Base-by-base conservation (phyloP, 2,113 vertebrate species). In the Jaculus jaculus region DNA sequence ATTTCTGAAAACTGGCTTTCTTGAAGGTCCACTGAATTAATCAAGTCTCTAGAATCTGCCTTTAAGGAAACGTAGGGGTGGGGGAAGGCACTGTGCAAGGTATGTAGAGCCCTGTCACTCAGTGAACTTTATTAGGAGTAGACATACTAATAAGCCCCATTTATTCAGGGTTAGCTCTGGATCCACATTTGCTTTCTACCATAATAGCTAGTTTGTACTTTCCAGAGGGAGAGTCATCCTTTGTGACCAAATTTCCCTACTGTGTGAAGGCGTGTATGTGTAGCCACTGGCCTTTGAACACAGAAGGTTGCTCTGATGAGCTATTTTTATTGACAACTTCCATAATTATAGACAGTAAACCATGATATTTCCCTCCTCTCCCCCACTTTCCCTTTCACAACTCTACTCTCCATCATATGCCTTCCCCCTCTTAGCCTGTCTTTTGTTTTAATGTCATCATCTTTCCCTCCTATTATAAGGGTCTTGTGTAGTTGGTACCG, bases 1-100 rank as follows among this genome's bases (percentile, higher is more conserved):
- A 47, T 92, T 77, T 85, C 79, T 85, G 30, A 90, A 93, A 42
- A 82, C 82, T 71, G 71, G 32, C 82, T 88, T 78, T 87, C 60
- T 42, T 78, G 83, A 91, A 89, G 65, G 17, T 90, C 86, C 75
- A 68, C 92, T 63, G 54, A 17, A 30, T 80, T 95, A 18, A 89
- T 81, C 61, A 81, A 42, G 47, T 65, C 79, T 87, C 90, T 79
- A 51, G 61, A 65, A 72, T 94, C n/a, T 93, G 42, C 37, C 71
- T 88, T 1, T 26, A 81, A 68, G 61, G 94, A 94, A 94, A 61
- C 42, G 28, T 9, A 0, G 84, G 75, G 37, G 20, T 3, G 1
- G 65, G 47, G 20, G 7, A 12, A 34, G 26, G 12, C 20, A 12
- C 30, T 17, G 51, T 34, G 17, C 39, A 58, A 7, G 26, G 10